Evolutionary conservation across 2,113 vertebrate genomes (phyloP), one percentile per base, ranked within the genome.

Genomic region (Oncorhynchus nerka): DNA sequence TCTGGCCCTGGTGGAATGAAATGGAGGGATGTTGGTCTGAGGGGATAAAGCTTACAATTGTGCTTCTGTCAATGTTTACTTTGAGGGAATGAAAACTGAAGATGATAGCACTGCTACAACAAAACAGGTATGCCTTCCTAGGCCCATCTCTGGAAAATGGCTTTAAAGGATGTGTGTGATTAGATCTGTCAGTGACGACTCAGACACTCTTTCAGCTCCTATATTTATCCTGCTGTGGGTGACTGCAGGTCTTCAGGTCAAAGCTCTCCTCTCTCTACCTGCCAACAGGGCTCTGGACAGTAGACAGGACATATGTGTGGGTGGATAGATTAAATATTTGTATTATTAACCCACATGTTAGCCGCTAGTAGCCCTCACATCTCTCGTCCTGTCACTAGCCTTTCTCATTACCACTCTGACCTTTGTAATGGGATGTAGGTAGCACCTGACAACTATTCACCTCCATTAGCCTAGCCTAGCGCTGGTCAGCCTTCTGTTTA

Each of bases 101-200:
- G 78, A 79, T 30, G n/a, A 34, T 71, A 79, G 75, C 20, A 77
- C 71, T 48, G 75, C 68, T 70, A 48, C 57, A 57, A 59, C 55
- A 59, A 62, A 61, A 67, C 83, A 74, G 39, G 73, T 67, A 73
- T 73, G 83, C 74, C 77, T 51, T 81, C 73, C 26, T 77, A 79
- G 84, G 81, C 80, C 80, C 81, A 22, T 62, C 12, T 70, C 71
- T 76, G 76, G 77, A 69, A 83, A 82, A 68, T 80, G 74, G 83
- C 82, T 78, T 82, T 78, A 77, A 84, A 68, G 81, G 70, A 82
- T 85, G 83, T 82, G 81, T 79, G 82, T 88, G 78, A 90, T 90
- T 89, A 87, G 81, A 88, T 85, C 51, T 90, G 88, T 87, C 90
- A 90, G 86, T 88, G 85, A 86, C 85, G 85, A 83, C 84, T 87